Conservation (phyloP, 2,797 vertebrate species). For the Peromyscus attwateri region DNA sequence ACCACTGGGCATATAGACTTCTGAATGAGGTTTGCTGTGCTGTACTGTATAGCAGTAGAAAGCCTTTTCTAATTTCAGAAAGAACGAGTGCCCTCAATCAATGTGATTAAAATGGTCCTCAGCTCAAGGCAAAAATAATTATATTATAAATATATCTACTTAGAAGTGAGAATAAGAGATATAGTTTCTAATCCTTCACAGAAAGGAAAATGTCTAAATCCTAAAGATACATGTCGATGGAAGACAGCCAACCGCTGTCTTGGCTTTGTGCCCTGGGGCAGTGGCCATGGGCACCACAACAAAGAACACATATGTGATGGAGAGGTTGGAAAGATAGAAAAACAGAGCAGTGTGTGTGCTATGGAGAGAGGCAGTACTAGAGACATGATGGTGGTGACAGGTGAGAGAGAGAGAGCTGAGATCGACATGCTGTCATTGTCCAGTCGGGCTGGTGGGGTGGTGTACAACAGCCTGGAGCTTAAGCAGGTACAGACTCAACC, state of each 20-base stretch:
- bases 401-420: neutral
- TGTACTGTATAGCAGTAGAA: neutral
- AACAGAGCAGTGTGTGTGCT: neutral
- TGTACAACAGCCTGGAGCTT: neutral
- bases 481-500: neutral
- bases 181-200: constrained; percentile 3
- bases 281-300: neutral
- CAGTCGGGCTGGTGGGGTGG: neutral
- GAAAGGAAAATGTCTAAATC: constrained; percentile 1
- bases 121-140: neutral
- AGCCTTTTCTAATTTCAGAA: neutral
- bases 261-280: neutral
- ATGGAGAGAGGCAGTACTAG: neutral
- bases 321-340: neutral
- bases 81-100: neutral
- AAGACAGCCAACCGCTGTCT: neutral
- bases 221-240: neutral
- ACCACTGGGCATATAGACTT: neutral
- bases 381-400: neutral
- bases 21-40: neutral
- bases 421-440: neutral
- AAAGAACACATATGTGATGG: neutral
- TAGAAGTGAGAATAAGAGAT: constrained; percentile 42
- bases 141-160: constrained; percentile 44
- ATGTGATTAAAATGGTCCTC: constrained; percentile 25